Base-by-base conservation (phyloP, 2,797 vertebrate species). In the Poecilia picta region DNA sequence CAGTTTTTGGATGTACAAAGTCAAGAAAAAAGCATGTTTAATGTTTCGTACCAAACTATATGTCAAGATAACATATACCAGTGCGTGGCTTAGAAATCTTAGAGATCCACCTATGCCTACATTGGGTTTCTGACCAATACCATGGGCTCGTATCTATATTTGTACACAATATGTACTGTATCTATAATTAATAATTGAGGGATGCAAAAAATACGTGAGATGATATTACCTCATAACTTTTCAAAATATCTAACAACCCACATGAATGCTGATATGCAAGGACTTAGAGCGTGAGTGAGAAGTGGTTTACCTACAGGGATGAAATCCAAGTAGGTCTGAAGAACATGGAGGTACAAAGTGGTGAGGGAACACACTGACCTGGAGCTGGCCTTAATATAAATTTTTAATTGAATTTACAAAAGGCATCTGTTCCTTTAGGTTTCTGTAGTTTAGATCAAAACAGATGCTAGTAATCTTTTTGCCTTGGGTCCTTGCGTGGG, bases 401-500 rank as follows among this genome's bases (percentile, higher is more conserved):
- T 31, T 31, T 59, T 59, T n/a, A 1, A n/a, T 59, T 8, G 12
- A 59, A 59, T 59, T 31, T 59, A 31, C 55, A 59, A 59, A 59
- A 59, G 13, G 55, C 28, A 59, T 59, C 55, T 31, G 10, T 59
- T 15, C n/a, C 11, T 59, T 25, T 53, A 53, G 23, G 51, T 53
- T 31, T 62, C 28, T 8, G 28, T 33, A 33, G 57, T 62, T 62
- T 62, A 31, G 28, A 33, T 62, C 5, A 62, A 57, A 62, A 62
- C 23, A 53, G 51, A 25, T 25, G 51, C 51, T 53, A 8, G 51
- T 53, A 33, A 33, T 33, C 57, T 31, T 31, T 33, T 62, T 59
- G 11, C 5, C 15, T 62, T 62, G 33, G 82, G 46, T 76, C 59
- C 76, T 77, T 78, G 64, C 41, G 39, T 10, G 18, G 43, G n/a